Evolutionary conservation across 2,797 vertebrate genomes (phyloP).

Genomic region (Poeciliopsis gracilis): DNA sequence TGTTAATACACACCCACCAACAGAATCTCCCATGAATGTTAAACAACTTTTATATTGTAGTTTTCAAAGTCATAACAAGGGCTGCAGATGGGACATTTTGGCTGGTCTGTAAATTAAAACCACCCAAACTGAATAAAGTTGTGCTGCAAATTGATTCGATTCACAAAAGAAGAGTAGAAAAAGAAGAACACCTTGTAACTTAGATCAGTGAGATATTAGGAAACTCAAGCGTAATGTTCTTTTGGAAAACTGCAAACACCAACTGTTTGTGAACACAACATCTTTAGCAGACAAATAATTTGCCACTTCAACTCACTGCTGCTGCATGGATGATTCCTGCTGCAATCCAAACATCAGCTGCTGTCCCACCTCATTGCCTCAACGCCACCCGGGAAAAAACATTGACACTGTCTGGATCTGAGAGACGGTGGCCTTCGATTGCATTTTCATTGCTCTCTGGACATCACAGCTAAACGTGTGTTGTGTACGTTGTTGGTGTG

Average conservation of each 20-base stretch:
- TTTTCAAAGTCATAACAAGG: slow-evolving; percentile 44
- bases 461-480: slow-evolving; percentile 43
- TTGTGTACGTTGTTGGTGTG: slow-evolving; percentile 14
- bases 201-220: neutral
- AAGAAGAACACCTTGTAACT: neutral
- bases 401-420: slow-evolving; percentile 49
- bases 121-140: neutral
- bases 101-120: neutral
- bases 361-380: slow-evolving; percentile 15
- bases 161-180: neutral
- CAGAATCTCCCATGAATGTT: slow-evolving; percentile 42
- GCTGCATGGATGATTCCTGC: slow-evolving; percentile 64
- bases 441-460: slow-evolving; percentile 35
- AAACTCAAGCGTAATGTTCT: too few relatives aligned
- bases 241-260: slow-evolving; percentile 4
- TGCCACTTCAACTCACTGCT: slow-evolving; percentile 30
- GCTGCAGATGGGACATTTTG: slow-evolving; percentile 15
- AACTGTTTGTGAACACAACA: slow-evolving; percentile 9
- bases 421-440: slow-evolving; percentile 66
- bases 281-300: slow-evolving; percentile 26
- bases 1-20: neutral
- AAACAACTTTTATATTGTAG: slow-evolving; percentile 38
- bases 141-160: neutral
- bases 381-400: slow-evolving; percentile 36
- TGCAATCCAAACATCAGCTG: slow-evolving; percentile 55